phyloP scores from a whole-genome alignment of 2,797 vertebrate species.

The Tapera naevia region DNA sequence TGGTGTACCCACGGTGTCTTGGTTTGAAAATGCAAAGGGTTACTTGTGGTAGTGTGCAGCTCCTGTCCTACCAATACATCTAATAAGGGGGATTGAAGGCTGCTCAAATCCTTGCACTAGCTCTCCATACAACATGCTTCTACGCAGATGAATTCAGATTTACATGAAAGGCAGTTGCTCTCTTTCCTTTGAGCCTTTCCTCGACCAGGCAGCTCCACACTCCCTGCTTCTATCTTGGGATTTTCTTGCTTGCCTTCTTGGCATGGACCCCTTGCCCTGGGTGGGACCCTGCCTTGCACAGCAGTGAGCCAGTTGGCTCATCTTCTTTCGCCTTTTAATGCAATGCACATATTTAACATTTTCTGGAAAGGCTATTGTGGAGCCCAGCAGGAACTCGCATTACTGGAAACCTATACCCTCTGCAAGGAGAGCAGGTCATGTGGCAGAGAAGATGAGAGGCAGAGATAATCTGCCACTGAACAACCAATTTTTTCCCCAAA shows the following conservation, averaged over 20 bases:
- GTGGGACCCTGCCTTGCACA: neutral
- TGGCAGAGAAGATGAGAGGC: conserved; percentile 43
- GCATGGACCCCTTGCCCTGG: accelerated
- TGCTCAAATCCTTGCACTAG: neutral
- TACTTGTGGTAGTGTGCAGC: neutral
- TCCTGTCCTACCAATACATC: neutral
- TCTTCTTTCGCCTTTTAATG: neutral
- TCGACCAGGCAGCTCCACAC: neutral
- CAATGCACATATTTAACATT: conserved; percentile 7
- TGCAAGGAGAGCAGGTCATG: neutral
- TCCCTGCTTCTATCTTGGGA: neutral
- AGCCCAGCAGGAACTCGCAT: conserved; percentile 42
- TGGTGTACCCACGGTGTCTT: neutral
- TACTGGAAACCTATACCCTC: conserved; percentile 41
- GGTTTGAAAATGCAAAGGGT: neutral
- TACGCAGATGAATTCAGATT: neutral
- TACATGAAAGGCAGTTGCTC: neutral
- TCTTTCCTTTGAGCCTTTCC: neutral
- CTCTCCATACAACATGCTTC: neutral
- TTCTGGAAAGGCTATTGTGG: conserved; percentile 7
- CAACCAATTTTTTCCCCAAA: neutral
- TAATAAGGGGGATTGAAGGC: neutral
- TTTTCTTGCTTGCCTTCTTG: neutral
- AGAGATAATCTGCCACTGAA: neutral
- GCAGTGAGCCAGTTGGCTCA: neutral